Evolutionary conservation across 2,797 vertebrate genomes (phyloP).

Genomic region (Iguana delicatissima): DNA sequence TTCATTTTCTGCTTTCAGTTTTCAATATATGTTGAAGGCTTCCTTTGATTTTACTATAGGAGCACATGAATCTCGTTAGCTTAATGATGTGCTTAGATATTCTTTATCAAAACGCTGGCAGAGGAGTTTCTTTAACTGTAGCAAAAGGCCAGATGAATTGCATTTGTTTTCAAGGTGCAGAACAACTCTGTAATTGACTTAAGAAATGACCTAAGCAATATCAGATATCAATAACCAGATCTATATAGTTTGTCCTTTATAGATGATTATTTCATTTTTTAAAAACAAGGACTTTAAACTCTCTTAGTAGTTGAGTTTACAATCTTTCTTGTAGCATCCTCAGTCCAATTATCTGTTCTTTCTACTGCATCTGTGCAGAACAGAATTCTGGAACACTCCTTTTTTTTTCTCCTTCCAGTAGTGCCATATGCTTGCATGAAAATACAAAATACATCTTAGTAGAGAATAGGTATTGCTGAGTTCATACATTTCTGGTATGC

Average conservation of each 20-base stretch:
- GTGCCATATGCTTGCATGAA: accelerated
- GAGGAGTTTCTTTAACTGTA: not conserved
- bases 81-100: slow-evolving; percentile 37
- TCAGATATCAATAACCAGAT: not conserved
- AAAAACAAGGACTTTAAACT: slow-evolving; percentile 10
- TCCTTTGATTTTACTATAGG: slow-evolving; percentile 44
- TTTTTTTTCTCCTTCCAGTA: too few relatives aligned
- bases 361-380: not conserved
- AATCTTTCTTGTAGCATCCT: not conserved
- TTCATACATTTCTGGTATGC: not conserved
- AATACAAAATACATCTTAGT: not conserved
- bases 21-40: slow-evolving; percentile 35
- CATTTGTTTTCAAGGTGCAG: not conserved
- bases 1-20: slow-evolving; percentile 60
- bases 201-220: slow-evolving; percentile 13
- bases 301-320: not conserved
- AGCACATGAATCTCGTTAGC: slow-evolving; percentile 65
- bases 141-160: not conserved
- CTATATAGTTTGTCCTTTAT: not conserved
- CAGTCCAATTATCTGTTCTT: not conserved
- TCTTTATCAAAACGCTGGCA: slow-evolving; percentile 53
- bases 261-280: not conserved
- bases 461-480: not conserved
- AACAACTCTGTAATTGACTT: slow-evolving; percentile 19
- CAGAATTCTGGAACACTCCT: not conserved